A percentile compares a stretch with the other conserved stretches of the same genome.
Conservation (phyloP, 2,113 vertebrate genomes). For the Zosterops borbonicus region DNA sequence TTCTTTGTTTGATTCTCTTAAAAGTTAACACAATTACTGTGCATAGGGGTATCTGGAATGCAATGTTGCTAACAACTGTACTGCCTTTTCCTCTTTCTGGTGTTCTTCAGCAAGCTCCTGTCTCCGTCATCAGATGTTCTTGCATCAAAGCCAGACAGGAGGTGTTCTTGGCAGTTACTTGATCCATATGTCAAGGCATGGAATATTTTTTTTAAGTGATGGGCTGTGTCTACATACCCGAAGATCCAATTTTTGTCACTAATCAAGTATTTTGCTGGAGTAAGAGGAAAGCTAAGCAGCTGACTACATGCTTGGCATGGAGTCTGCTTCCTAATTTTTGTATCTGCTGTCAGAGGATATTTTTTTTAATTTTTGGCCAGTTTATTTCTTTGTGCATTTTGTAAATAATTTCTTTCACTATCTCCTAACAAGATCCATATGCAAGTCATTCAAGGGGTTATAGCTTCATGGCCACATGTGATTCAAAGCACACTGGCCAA, state of each 20-base stretch:
- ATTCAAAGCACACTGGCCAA: slow-evolving; percentile 1
- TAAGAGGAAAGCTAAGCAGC: not conserved
- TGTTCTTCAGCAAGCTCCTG: not conserved
- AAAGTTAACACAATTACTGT: slow-evolving; percentile 17
- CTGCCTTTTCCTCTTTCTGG: not conserved
- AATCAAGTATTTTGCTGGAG: not conserved
- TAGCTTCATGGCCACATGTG: not conserved
- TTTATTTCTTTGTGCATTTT: slow-evolving; percentile 21
- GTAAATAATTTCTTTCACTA: not conserved
- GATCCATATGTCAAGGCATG: slow-evolving; percentile 40
- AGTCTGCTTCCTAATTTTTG: not conserved
- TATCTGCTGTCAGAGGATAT: not conserved
- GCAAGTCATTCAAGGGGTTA: slow-evolving; percentile 17
- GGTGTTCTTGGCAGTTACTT: slow-evolving; percentile 35
- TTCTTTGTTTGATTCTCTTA: not conserved
- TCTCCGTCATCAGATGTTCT: not conserved
- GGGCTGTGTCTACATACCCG: not conserved
- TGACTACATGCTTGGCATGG: not conserved
- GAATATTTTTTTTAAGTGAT: not conserved
- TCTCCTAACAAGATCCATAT: slow-evolving; percentile 36
- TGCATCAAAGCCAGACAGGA: slow-evolving; percentile 16
- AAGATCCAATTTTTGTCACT: not conserved
- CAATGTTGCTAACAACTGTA: slow-evolving; percentile 10
- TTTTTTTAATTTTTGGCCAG: not conserved
- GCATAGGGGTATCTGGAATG: slow-evolving; percentile 13